Conservation (phyloP, 2,113 vertebrate species). For the Cyanistes caeruleus region DNA sequence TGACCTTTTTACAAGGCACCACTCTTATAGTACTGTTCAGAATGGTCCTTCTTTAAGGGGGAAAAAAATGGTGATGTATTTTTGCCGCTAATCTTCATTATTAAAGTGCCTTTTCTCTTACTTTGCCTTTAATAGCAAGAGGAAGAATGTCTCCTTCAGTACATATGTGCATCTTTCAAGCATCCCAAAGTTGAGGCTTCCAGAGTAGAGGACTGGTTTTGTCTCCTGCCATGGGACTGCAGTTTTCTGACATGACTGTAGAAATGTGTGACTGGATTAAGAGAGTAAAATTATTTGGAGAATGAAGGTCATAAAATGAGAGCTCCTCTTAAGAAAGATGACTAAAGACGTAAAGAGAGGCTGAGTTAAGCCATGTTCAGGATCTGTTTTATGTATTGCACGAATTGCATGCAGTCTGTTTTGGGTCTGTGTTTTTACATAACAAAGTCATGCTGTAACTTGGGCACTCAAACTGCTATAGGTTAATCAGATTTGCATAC, state of each 20-base stretch:
- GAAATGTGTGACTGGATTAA: neutral
- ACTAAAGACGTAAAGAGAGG: neutral
- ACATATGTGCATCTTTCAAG: rapidly evolving
- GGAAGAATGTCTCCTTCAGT: neutral
- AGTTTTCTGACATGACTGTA: neutral
- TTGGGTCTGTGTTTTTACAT: neutral
- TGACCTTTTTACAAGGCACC: neutral
- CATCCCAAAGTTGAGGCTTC: neutral
- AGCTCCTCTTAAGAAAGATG: neutral
- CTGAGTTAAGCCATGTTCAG: neutral
- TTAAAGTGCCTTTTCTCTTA: neutral
- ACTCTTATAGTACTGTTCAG: neutral
- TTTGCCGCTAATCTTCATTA: neutral
- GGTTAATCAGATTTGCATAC: slow-evolving; percentile 15
- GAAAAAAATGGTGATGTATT: neutral
- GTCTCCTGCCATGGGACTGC: neutral
- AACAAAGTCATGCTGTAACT: neutral
- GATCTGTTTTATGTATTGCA: neutral
- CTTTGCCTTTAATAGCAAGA: neutral
- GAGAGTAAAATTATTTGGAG: neutral
- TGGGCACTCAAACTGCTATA: neutral
- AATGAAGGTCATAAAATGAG: neutral
- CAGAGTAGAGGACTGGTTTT: neutral
- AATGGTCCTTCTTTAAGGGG: neutral
- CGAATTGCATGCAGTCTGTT: neutral